Percentiles rank a stretch among this genome's conserved stretches.
phyloP scores from a whole-genome alignment of 2,113 vertebrate species.

The Sylvietta virens region DNA sequence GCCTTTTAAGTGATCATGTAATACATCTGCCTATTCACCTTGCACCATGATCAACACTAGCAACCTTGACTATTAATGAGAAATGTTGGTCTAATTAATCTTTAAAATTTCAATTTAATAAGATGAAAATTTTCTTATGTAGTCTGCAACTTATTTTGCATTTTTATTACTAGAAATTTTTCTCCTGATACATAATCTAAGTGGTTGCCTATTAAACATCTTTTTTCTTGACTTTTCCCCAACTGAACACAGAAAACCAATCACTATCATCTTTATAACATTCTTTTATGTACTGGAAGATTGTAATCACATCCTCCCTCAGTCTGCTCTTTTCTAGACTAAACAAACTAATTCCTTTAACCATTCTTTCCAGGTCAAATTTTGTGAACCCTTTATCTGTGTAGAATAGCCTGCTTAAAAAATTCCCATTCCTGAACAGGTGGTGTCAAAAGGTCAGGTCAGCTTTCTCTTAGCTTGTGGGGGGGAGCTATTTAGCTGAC shows the following conservation, averaged over 20 bases:
- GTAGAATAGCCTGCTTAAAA: not conserved
- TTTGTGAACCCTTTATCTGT: constrained; percentile 39
- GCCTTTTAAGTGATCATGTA: not conserved
- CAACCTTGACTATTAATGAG: not conserved
- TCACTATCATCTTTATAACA: not conserved
- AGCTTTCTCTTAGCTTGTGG: not conserved
- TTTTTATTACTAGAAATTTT: not conserved
- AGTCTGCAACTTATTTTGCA: not conserved
- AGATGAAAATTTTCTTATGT: not conserved
- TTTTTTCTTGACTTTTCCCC: not conserved
- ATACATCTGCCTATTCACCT: not conserved
- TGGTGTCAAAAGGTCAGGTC: constrained; percentile 32
- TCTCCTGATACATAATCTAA: not conserved
- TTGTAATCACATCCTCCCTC: constrained; percentile 43
- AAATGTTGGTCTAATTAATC: not conserved
- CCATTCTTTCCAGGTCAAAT: constrained; percentile 55
- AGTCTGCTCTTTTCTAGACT: constrained; percentile 35
- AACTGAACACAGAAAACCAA: not conserved
- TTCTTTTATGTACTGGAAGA: constrained; percentile 7
- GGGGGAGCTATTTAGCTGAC: not conserved
- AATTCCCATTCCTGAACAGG: constrained; percentile 30
- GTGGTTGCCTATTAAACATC: not conserved
- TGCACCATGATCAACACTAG: not conserved
- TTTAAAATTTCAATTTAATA: not conserved
- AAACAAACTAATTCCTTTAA: constrained; percentile 50